Evolutionary conservation across 2,113 vertebrate species (phyloP), one percentile per base, ranked within the genome.

Genomic region (Apteryx owenii): DNA sequence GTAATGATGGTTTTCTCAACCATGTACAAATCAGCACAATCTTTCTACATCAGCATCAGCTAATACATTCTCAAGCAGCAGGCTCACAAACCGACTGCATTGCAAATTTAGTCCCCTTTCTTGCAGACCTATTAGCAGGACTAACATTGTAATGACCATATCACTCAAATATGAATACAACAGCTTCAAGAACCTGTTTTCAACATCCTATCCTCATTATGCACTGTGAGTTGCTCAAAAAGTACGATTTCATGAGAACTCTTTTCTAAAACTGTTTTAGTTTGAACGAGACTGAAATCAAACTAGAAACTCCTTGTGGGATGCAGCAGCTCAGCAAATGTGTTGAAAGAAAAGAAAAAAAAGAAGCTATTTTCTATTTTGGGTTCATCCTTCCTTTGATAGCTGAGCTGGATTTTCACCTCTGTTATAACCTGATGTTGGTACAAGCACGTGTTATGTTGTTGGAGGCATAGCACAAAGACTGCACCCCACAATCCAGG

Each of bases 361-460:
- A 58, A 31, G 56, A 58, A 60, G 94, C 91, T 95, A 79, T 91
- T 73, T 96, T 94, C 89, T 97, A 77, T 89, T 96, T 96, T 93
- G 53, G 40, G 87, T 51, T 94, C 75, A 93, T 96, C 93, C 75
- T 90, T 86, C 81, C 73, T 93, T 89, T 95, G 85, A 82, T 85
- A 91, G 78, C 75, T 94, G 84, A 96, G 79, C 87, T 91, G 87
- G 94, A 96, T 97, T 96, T 97, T 77, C 93, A 94, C 93, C 91
- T 95, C 89, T 44, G 81, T 31, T 85, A 50, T 94, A 97, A 96
- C 94, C 87, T 91, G 75, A 66, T 82, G 91, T 82, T 44, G 62
- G 62, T 89, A 89, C 71, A 72, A 80, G 78, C 89, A 66, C 36
- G 53, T 62, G 83, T 89, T 95, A 79, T 89, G 70, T 77, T 88